Base-by-base conservation (phyloP, 1,140 invertebrate genomes). In the Anagrus nilaparvatae region DNA sequence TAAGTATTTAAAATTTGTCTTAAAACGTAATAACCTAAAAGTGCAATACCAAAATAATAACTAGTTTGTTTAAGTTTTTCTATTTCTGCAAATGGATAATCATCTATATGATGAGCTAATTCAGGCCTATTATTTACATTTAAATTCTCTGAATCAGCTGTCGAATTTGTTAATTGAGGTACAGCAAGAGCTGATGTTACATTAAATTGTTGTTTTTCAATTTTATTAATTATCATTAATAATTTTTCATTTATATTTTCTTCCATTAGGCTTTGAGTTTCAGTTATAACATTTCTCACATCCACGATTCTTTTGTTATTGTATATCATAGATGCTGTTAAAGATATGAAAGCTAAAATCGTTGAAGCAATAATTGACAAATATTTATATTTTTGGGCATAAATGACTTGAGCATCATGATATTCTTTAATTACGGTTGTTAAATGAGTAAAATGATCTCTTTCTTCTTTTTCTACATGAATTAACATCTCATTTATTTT, bases 361-460 rank as follows among this genome's bases (percentile, higher is more conserved):
- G 58, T 49, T 3, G 66, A 66, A 1, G 58, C 59, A 10, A 67
- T 13, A 23, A 69, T 60, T 5, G 65, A 67, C 16, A 69, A 16
- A 47, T 67, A 67, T 31, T 65, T 66, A 20, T 61, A 63, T 39
- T 62, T 66, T 34, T 65, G 60, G 2, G 58, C 56, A 45, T 60
- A 60, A 37, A 63, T 55, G 17, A 52, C 49, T 49, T 69, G 65
- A 9, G 44, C 53, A 40, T 66, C 63, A n/a, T 69, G 66, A 47
- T 69, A 67, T 31, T 69, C 65, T 41, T 67, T 69, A 5, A 65
- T 65, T 4, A 61, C 60, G 4, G 63, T 69, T 14, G 63, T 50
- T 17, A 69, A 52, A 17, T 60, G 53, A 0, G 55, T 61, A 32
- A 69, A 69, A 37, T 61, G 43, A 45, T 67, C 60, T 4, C 53